Conservation (phyloP, 1,140 invertebrate genomes). For the Drosophila bocqueti region DNA sequence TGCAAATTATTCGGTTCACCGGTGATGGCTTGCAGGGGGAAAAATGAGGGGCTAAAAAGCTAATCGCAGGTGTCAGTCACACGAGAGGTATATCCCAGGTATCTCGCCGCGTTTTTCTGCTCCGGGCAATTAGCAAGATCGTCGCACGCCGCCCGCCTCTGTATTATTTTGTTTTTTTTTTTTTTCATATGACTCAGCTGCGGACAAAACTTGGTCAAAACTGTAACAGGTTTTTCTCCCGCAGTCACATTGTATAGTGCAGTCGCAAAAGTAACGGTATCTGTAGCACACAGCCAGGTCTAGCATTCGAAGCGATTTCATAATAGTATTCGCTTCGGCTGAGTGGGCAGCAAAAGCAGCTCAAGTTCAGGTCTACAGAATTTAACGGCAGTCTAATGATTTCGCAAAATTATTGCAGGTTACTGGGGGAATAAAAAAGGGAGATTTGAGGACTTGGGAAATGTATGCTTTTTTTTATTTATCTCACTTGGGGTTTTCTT, state of each 20-base stretch:
- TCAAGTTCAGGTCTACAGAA: conserved; percentile 16
- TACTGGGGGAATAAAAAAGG: background rate
- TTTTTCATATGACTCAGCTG: conserved; percentile 33
- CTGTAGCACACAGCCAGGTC: conserved; percentile 40
- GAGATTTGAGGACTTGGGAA: no score
- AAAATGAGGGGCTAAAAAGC: conserved; percentile 39
- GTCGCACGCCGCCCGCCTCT: conserved; percentile 65
- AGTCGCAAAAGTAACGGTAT: conserved; percentile 44
- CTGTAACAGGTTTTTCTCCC: conserved; percentile 46
- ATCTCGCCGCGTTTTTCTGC: conserved; percentile 19
- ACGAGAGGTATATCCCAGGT: conserved; percentile 43
- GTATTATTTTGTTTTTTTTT: conserved; percentile 11
- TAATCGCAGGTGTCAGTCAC: conserved; percentile 81
- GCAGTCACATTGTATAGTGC: conserved; percentile 34
- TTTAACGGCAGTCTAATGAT: conserved; percentile 5
- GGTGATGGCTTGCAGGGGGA: conserved; percentile 14
- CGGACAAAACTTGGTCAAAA: conserved; percentile 43
- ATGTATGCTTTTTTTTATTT: background rate
- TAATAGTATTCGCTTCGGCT: conserved; percentile 16
- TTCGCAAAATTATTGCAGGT: background rate
- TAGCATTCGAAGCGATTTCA: conserved; percentile 21
- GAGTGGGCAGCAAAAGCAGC: conserved; percentile 29
- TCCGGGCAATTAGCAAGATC: conserved; percentile 67
- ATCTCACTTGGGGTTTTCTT: background rate
- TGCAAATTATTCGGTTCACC: conserved; percentile 78